Evolutionary conservation across 2,113 vertebrate species (phyloP).

Genomic region (Octodon degus): DNA sequence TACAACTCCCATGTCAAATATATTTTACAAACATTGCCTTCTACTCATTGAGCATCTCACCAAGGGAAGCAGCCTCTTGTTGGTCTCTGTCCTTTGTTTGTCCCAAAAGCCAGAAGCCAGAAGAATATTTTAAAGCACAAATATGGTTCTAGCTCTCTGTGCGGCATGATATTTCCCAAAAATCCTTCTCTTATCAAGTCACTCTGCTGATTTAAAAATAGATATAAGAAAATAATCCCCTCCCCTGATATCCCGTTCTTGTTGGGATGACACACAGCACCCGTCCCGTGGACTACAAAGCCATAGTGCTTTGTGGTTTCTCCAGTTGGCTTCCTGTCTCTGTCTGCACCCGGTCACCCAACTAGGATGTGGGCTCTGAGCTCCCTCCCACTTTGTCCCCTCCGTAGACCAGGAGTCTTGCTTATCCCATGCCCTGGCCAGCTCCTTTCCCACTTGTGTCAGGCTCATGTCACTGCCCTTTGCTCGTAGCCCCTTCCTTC

Average conservation of each 20-base stretch:
- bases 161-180: neutral
- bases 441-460: too few species aligned
- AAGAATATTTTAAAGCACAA: neutral
- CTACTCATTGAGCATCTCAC: neutral
- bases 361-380: neutral
- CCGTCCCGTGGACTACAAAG: neutral
- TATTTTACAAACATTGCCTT: neutral
- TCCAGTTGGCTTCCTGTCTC: neutral
- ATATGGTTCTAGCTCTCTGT: neutral
- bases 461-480: neutral
- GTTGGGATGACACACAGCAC: neutral
- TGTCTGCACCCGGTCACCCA: neutral
- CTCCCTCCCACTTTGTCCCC: too few species aligned
- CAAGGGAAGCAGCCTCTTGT: neutral
- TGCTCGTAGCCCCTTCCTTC: accelerated
- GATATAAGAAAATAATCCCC: neutral
- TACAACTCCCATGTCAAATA: neutral
- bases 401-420: neutral
- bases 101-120: neutral
- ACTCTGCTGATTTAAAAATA: neutral
- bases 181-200: neutral
- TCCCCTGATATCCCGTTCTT: neutral
- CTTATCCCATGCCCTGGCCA: neutral
- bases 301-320: neutral
- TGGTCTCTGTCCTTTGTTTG: neutral